Evolutionary conservation across 2,113 vertebrate genomes (phyloP).

Genomic region (Geococcyx californianus): DNA sequence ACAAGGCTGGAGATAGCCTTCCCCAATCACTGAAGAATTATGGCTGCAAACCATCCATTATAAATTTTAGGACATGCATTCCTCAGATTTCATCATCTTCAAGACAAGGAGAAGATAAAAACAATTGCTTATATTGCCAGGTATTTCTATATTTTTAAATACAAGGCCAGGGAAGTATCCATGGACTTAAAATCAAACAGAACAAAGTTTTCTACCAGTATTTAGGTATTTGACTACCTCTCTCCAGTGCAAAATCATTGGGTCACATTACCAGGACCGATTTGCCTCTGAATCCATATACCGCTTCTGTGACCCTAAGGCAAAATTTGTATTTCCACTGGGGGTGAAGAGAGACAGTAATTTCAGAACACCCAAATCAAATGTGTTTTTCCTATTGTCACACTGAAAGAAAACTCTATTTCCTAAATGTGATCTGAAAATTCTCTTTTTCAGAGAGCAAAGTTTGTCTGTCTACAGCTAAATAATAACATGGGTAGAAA

Average conservation of each 20-base stretch:
- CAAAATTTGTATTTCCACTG: not conserved
- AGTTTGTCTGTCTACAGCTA: not conserved
- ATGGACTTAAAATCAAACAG: not conserved
- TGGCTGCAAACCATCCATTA: not conserved
- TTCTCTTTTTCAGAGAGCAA: not conserved
- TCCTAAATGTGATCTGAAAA: not conserved
- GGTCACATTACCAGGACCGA: not conserved
- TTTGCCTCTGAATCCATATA: not conserved
- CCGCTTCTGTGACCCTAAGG: not conserved
- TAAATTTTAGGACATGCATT: not conserved
- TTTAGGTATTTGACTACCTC: not conserved
- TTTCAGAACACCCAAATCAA: not conserved
- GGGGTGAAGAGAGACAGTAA: not conserved
- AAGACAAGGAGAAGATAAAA: not conserved
- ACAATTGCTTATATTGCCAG: accelerated
- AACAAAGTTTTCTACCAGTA: not conserved
- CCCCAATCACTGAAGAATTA: not conserved
- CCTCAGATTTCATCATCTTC: not conserved
- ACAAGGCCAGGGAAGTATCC: not conserved
- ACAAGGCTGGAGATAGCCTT: not conserved
- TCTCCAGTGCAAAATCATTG: not conserved
- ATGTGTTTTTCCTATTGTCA: not conserved
- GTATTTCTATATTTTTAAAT: not conserved
- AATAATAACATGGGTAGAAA: not conserved
- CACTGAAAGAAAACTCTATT: not conserved